Conservation (phyloP, 2,888 invertebrate genomes). For the Trichogramma dendrolimi region DNA sequence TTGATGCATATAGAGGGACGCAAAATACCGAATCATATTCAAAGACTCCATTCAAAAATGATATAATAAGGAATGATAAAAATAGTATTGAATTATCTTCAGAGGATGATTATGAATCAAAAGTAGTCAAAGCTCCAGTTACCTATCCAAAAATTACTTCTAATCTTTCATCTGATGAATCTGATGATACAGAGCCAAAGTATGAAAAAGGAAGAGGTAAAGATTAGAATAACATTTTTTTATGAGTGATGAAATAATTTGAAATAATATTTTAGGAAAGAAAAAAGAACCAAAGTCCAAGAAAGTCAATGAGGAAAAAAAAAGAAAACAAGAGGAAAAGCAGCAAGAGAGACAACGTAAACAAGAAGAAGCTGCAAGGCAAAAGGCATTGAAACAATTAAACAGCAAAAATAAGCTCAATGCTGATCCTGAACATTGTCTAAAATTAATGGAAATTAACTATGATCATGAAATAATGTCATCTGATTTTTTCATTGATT, state of each 20-base stretch:
- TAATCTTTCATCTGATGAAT: not conserved
- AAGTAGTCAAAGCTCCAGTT: not conserved
- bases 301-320: slow-evolving; percentile 13
- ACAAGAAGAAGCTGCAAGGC: slow-evolving; percentile 25
- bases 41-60: too few species aligned
- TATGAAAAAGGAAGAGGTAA: slow-evolving; percentile 5
- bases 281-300: slow-evolving; percentile 2
- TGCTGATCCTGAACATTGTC: slow-evolving; percentile 39
- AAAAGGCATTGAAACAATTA: slow-evolving; percentile 36
- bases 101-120: slow-evolving; percentile 7
- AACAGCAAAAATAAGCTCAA: slow-evolving; percentile 34
- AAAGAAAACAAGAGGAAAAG: slow-evolving; percentile 10
- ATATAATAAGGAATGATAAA: slow-evolving; percentile 4
- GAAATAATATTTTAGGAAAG: slow-evolving; percentile 1
- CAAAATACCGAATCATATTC: too few species aligned
- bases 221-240: not conserved
- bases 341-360: slow-evolving; percentile 16
- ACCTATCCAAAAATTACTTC: not conserved
- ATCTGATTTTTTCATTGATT: slow-evolving; percentile 31
- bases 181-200: not conserved
- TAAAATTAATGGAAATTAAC: slow-evolving; percentile 41
- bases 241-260: not conserved
- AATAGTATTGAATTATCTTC: slow-evolving; percentile 10
- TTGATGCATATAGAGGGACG: too few species aligned
- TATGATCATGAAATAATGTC: slow-evolving; percentile 37